Evolutionary conservation across 2,113 vertebrate species (phyloP).

Genomic region (Oceanodroma tethys): DNA sequence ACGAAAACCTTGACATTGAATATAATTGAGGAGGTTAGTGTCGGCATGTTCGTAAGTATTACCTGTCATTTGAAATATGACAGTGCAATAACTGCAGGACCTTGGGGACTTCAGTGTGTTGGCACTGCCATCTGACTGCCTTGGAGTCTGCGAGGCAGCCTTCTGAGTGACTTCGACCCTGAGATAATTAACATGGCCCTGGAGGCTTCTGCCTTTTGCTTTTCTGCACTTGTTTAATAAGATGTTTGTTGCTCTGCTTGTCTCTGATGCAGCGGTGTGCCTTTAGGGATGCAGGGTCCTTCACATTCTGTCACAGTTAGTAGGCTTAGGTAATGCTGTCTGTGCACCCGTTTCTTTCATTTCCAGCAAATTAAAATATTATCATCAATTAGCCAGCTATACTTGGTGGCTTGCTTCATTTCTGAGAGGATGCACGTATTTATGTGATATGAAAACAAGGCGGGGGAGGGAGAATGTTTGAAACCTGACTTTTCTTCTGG

Average conservation of each 20-base stretch:
- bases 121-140: slow-evolving; percentile 73
- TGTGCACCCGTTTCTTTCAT: neutral
- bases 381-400: slow-evolving; percentile 8
- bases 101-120: slow-evolving; percentile 66
- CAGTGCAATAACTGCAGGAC: slow-evolving; percentile 70
- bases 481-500: neutral
- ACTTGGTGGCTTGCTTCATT: neutral
- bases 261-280: slow-evolving; percentile 35
- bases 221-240: slow-evolving; percentile 73
- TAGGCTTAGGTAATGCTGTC: slow-evolving; percentile 19
- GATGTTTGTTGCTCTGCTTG: slow-evolving; percentile 67
- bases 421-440: neutral
- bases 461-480: neutral
- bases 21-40: slow-evolving; percentile 77
- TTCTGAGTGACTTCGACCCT: slow-evolving; percentile 69
- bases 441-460: neutral
- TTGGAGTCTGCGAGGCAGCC: slow-evolving; percentile 62
- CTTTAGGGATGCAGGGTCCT: slow-evolving; percentile 52
- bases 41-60: slow-evolving; percentile 65
- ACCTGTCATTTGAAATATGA: slow-evolving; percentile 82
- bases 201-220: slow-evolving; percentile 67
- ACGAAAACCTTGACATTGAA: slow-evolving; percentile 75
- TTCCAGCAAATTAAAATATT: slow-evolving; percentile 56
- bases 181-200: slow-evolving; percentile 81
- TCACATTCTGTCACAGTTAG: slow-evolving; percentile 18